Conservation (phyloP, 2,888 invertebrate genomes). For the Copidosoma aretas region DNA sequence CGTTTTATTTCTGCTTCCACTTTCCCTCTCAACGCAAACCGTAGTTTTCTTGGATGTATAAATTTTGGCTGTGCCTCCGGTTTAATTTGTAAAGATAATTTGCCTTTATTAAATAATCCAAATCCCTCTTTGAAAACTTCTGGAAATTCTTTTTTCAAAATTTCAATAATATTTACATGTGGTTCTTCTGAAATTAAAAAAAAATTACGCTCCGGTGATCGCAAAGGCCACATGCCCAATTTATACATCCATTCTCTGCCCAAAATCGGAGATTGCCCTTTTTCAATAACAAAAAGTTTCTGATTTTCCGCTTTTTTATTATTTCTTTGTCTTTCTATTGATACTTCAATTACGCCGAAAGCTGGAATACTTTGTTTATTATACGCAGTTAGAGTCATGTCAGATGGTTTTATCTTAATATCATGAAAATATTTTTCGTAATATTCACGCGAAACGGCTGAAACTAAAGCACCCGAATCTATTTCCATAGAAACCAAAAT, state of each 20-base stretch:
- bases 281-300: not conserved
- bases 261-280: too few species aligned
- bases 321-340: too few species aligned
- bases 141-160: conserved; percentile 19
- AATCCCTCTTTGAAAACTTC: conserved; percentile 27
- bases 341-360: too few species aligned
- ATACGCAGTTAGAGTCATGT: too few species aligned
- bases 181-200: conserved; percentile 5
- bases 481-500: not conserved
- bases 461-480: not conserved
- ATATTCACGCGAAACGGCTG: too few species aligned
- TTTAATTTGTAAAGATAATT: not conserved
- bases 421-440: too few species aligned
- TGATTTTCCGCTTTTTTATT: too few species aligned
- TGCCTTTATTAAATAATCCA: conserved; percentile 28
- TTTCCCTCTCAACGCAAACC: conserved; percentile 27
- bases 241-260: too few species aligned
- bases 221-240: conserved; percentile 26
- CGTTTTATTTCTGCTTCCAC: conserved; percentile 16
- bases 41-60: conserved; percentile 6
- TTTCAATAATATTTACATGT: not conserved
- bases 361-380: too few species aligned
- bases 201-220: not conserved
- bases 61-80: conserved; percentile 7
- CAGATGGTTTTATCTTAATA: too few species aligned